phyloP scores from a whole-genome alignment of 1,140 invertebrate species.

The Brachionus koreanus region DNA sequence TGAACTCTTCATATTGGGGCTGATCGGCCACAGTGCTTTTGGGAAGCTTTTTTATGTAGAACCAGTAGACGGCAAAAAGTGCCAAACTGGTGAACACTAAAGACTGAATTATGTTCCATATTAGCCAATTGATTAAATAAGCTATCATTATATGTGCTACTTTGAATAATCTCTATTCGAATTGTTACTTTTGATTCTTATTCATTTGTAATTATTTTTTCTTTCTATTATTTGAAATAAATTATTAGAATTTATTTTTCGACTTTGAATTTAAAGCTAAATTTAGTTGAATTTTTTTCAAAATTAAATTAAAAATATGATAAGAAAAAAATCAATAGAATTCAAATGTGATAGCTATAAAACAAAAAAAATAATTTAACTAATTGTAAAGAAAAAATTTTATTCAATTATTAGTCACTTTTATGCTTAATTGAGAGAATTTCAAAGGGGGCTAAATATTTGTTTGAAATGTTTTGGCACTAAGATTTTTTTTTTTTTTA shows the following conservation, averaged over 20 bases:
- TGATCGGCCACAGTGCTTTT: not conserved
- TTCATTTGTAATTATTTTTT: not conserved
- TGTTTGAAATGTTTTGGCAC: no score
- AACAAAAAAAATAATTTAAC: not conserved
- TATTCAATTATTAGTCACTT: not conserved
- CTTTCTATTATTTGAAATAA: not conserved
- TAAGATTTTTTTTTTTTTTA: no score
- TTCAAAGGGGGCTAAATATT: no score
- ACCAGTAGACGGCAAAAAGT: not conserved
- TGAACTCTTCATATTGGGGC: slow-evolving; percentile 3
- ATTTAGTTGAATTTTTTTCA: not conserved
- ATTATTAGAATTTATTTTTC: not conserved
- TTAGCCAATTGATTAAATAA: slow-evolving; percentile 1
- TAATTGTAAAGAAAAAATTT: no score
- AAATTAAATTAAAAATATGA: not conserved
- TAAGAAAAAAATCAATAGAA: not conserved
- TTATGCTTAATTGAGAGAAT: not conserved
- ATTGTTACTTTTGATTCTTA: not conserved
- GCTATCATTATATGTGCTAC: not conserved
- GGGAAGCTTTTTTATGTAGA: slow-evolving; percentile 3
- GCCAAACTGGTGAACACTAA: not conserved
- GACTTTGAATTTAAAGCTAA: not conserved
- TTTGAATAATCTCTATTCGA: not conserved
- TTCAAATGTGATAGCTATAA: not conserved
- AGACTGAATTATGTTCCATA: not conserved